Evolutionary conservation across 1,140 invertebrate genomes (phyloP).

Genomic region (Drosophila bifasciata): DNA sequence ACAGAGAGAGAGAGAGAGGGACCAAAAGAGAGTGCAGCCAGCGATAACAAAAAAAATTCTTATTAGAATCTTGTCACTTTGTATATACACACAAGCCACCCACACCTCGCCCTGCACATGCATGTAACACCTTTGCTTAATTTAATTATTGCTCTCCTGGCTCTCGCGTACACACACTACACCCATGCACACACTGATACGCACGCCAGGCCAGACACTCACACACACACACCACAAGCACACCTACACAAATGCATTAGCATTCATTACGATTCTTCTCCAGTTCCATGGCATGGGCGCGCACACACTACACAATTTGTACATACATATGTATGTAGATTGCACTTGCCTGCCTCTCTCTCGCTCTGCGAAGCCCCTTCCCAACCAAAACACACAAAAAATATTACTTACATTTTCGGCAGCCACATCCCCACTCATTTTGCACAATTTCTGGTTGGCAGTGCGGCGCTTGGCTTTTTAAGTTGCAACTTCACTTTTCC

Average conservation of each 20-base stretch:
- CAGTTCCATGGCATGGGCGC: slow-evolving; percentile 3
- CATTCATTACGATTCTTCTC: slow-evolving; percentile 47
- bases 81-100: slow-evolving; percentile 71
- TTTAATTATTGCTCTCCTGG: slow-evolving; percentile 74
- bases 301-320: no score
- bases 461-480: slow-evolving; percentile 61
- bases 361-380: no score
- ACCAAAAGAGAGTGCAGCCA: slow-evolving; percentile 1
- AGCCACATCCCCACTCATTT: slow-evolving; percentile 82
- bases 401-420: slow-evolving; percentile 78
- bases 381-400: slow-evolving; percentile 10
- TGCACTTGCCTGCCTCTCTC: no score
- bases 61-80: slow-evolving; percentile 75
- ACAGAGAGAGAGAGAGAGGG: not conserved
- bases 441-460: slow-evolving; percentile 63
- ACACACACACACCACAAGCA: slow-evolving; percentile 32
- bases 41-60: slow-evolving; percentile 67
- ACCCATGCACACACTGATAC: slow-evolving; percentile 41
- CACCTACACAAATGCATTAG: slow-evolving; percentile 42
- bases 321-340: no score
- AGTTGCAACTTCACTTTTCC: slow-evolving; percentile 18
- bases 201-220: slow-evolving; percentile 40
- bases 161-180: slow-evolving; percentile 59
- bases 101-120: slow-evolving; percentile 45
- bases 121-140: slow-evolving; percentile 74